Conservation (phyloP, 2,888 invertebrate genomes). For the Cremastinae sp. region DNA sequence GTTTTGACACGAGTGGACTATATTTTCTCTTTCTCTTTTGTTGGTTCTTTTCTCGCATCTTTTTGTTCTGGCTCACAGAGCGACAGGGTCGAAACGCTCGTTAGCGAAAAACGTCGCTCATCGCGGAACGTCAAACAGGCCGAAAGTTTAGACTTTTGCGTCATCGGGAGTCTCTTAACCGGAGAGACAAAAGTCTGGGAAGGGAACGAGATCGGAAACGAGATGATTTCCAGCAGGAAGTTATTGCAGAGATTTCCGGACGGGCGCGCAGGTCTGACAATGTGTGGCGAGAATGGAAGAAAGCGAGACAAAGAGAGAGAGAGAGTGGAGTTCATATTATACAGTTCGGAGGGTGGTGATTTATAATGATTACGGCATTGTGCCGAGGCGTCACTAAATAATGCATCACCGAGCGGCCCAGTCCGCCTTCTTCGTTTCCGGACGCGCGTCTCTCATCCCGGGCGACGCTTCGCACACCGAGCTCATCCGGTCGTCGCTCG, state of each 20-base stretch:
- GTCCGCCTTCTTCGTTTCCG: conserved; percentile 43
- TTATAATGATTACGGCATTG: conserved; percentile 75
- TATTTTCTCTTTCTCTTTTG: conserved; percentile 19
- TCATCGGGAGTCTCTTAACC: too few relatives aligned
- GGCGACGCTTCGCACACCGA: not conserved
- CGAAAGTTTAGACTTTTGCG: conserved; percentile 3
- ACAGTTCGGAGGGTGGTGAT: conserved; percentile 68
- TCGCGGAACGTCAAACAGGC: conserved; percentile 1
- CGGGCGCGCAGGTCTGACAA: conserved; percentile 55
- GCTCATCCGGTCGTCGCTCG: conserved; percentile 13
- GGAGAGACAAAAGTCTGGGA: conserved; percentile 18
- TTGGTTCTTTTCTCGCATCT: conserved; percentile 21
- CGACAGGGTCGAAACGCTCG: conserved; percentile 33
- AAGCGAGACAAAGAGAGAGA: conserved; percentile 38
- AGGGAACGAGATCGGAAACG: conserved; percentile 23
- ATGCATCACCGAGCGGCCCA: conserved; percentile 66
- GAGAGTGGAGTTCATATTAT: conserved; percentile 56
- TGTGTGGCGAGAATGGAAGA: conserved; percentile 53
- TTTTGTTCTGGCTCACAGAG: conserved; percentile 27
- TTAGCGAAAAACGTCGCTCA: conserved; percentile 40
- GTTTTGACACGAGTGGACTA: conserved; percentile 14
- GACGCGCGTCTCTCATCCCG: not conserved
- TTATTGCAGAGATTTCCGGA: conserved; percentile 68
- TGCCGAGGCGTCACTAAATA: conserved; percentile 73
- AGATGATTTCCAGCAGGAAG: conserved; percentile 69